Conservation (phyloP, 2,888 invertebrate species). For the Oithona nana region DNA sequence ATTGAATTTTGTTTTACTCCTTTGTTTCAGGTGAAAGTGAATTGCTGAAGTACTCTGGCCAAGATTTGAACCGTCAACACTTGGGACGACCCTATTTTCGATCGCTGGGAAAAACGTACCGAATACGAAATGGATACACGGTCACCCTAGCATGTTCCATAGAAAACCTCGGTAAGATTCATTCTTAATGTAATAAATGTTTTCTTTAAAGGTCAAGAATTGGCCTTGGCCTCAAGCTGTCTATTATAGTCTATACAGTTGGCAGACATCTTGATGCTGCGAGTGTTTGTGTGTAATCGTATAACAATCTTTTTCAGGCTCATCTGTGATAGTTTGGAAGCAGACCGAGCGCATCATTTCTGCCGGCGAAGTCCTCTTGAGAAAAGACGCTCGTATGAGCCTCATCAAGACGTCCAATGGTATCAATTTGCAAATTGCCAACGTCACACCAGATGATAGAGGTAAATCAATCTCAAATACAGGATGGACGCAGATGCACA, state of each 20-base stretch:
- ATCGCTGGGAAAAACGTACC: conserved; percentile 52
- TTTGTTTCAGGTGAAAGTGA: conserved; percentile 13
- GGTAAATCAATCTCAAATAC: no score
- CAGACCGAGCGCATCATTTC: conserved; percentile 15
- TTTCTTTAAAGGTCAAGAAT: conserved; percentile 2
- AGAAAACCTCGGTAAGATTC: conserved; percentile 49
- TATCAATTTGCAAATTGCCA: conserved; percentile 9
- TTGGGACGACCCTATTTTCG: conserved; percentile 42
- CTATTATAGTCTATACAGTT: no score
- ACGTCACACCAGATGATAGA: conserved; percentile 10
- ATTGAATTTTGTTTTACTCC: neutral
- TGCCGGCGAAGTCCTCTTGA: conserved; percentile 5
- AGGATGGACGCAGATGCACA: no score
- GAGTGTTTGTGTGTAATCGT: no score
- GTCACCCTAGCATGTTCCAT: conserved; percentile 57
- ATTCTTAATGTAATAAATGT: neutral
- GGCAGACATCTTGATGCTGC: no score
- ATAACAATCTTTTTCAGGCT: conserved; percentile 6
- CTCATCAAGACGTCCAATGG: conserved; percentile 1
- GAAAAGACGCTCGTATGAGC: conserved; percentile 15
- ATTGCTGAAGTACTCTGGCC: neutral
- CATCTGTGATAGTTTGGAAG: conserved; percentile 17
- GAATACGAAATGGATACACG: conserved; percentile 56
- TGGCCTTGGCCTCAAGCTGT: no score
- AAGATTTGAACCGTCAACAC: neutral